These are phyloP conservation scores for Psophia crepitans DNA, from an alignment of 2,113 vertebrate genomes.

Conservation along the genomic window DNA sequence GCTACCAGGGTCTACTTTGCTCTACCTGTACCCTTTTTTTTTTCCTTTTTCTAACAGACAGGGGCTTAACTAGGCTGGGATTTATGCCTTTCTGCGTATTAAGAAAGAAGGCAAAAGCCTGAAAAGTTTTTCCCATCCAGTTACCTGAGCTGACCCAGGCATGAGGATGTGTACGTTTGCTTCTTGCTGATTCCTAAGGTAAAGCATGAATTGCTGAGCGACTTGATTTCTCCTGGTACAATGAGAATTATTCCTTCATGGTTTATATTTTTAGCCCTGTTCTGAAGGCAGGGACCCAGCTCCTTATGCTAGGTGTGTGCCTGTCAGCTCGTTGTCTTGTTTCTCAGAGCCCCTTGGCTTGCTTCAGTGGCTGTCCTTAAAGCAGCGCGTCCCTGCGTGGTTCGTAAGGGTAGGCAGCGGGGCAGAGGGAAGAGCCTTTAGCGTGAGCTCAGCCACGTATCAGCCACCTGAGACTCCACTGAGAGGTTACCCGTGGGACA, in stretches of 20 bases:
- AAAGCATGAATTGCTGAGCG: background rate
- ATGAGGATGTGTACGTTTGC: rapidly evolving
- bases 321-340: background rate
- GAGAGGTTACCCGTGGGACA: background rate
- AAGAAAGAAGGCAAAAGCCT: background rate
- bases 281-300: background rate
- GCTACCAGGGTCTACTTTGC: background rate
- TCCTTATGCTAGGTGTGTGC: background rate
- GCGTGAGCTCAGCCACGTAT: rapidly evolving
- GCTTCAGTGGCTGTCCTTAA: background rate
- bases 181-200: background rate
- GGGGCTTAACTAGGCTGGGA: background rate
- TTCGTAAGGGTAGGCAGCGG: background rate
- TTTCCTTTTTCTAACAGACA: no score
- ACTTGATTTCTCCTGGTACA: background rate
- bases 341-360: background rate
- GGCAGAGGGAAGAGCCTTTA: background rate
- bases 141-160: background rate
- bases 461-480: background rate
- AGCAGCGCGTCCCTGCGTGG: rapidly evolving
- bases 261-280: background rate
- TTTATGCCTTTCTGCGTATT: background rate
- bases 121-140: background rate
- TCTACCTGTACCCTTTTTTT: background rate
- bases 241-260: no score